A percentile compares a stretch with the other conserved stretches of the same genome.
Evolutionary conservation across 2,888 invertebrate species (phyloP).

Genomic region (Drosophila affinis): DNA sequence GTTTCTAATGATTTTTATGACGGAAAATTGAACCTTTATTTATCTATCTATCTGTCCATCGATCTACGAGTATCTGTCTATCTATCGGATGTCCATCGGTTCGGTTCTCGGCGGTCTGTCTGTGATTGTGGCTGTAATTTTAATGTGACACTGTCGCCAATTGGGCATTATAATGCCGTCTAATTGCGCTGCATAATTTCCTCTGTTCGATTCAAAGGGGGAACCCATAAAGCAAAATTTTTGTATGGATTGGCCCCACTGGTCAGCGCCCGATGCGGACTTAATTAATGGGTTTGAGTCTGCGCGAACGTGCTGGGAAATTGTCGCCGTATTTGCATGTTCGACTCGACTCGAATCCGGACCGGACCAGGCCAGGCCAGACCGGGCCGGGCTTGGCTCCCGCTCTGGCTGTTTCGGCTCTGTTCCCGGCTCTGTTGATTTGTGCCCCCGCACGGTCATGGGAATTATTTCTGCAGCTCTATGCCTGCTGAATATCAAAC

Average conservation of each 20-base stretch:
- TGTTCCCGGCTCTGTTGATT: conserved; percentile 52
- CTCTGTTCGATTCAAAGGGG: conserved; percentile 8
- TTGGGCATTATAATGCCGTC: conserved; percentile 63
- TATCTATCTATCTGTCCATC: conserved; percentile 50
- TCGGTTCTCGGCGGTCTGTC: conserved; percentile 1
- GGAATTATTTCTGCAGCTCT: conserved; percentile 75
- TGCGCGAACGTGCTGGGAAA: conserved; percentile 77
- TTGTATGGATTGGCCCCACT: conserved; percentile 21
- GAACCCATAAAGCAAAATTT: conserved; percentile 47
- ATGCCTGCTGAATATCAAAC: conserved; percentile 73
- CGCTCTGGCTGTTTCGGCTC: not conserved
- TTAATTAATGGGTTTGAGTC: conserved; percentile 77
- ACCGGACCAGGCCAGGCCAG: not conserved
- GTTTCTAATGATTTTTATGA: conserved; percentile 80
- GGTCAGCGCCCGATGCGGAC: conserved; percentile 40
- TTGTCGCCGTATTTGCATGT: conserved; percentile 69
- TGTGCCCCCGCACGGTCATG: conserved; percentile 65
- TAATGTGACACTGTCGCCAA: conserved; percentile 70
- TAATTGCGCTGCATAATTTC: conserved; percentile 60
- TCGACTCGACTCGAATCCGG: conserved; percentile 41
- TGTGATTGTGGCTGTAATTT: conserved; percentile 67
- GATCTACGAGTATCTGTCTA: conserved; percentile 21
- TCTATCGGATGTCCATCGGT: conserved; percentile 24
- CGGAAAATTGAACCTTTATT: conserved; percentile 73
- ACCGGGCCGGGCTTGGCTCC: not conserved